These are phyloP conservation scores for Catocala nupta DNA, from an alignment of 2,888 invertebrate genomes.

Conservation along the genomic window DNA sequence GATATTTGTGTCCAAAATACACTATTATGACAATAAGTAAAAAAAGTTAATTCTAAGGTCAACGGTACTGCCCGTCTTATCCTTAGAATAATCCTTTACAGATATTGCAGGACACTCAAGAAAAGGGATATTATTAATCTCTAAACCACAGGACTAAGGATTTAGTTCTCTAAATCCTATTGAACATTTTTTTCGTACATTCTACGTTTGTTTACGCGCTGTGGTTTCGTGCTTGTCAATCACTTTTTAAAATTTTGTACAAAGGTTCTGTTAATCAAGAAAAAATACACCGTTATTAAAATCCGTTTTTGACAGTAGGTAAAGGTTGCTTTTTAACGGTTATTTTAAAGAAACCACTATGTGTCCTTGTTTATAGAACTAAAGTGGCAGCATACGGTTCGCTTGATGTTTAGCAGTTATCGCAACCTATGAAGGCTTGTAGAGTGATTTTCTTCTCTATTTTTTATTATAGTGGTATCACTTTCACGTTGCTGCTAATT, in stretches of 20 bases:
- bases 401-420: not conserved
- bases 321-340: not conserved
- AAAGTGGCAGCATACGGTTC: not conserved
- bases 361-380: not conserved
- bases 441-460: too few species aligned
- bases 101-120: not conserved
- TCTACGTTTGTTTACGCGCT: constrained; percentile 3
- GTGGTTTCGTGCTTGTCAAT: constrained; percentile 47
- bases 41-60: not conserved
- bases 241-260: constrained; percentile 19
- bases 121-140: not conserved
- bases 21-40: not conserved
- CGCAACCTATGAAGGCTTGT: too few species aligned
- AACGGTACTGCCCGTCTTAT: constrained; percentile 1
- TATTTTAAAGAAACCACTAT: not conserved
- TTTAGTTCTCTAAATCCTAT: constrained; percentile 2
- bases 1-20: too few species aligned
- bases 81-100: not conserved
- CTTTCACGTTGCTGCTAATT: too few species aligned
- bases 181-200: not conserved
- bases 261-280: not conserved
- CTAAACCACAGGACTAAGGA: not conserved
- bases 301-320: not conserved
- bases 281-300: constrained; percentile 16
- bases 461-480: too few species aligned